phyloP scores from a whole-genome alignment of 2,113 vertebrate species.

The Emydocephalus ijimae region DNA sequence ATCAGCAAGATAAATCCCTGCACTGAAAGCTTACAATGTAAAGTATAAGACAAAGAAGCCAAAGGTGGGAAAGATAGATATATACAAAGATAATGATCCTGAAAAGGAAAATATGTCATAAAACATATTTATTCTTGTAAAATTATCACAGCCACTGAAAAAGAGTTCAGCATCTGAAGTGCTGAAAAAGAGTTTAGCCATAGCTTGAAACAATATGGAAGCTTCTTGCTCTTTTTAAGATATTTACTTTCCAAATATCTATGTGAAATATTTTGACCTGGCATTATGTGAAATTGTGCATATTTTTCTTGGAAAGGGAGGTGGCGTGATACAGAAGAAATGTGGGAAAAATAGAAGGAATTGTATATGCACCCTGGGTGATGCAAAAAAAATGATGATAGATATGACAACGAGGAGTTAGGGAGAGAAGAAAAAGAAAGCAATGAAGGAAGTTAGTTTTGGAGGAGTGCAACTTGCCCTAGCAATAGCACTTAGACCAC shows the following conservation, averaged over 20 bases:
- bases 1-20: background rate
- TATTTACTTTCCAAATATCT: background rate
- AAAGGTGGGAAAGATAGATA: background rate
- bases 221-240: background rate
- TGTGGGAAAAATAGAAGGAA: background rate
- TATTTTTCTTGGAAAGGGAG: background rate
- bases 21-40: background rate
- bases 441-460: background rate
- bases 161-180: background rate
- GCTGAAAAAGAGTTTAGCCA: background rate
- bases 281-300: background rate
- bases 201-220: background rate
- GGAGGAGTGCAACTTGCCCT: background rate
- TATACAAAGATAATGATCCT: background rate
- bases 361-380: background rate
- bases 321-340: background rate
- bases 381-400: background rate
- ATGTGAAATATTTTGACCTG: background rate
- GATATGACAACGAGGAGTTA: background rate
- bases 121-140: background rate
- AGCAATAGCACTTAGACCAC: background rate
- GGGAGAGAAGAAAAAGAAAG: background rate
- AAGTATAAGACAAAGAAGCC: background rate
- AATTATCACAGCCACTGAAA: background rate
- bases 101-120: background rate